phyloP scores from a whole-genome alignment of 2,888 invertebrate species.

The Pseudococcus longispinus region DNA sequence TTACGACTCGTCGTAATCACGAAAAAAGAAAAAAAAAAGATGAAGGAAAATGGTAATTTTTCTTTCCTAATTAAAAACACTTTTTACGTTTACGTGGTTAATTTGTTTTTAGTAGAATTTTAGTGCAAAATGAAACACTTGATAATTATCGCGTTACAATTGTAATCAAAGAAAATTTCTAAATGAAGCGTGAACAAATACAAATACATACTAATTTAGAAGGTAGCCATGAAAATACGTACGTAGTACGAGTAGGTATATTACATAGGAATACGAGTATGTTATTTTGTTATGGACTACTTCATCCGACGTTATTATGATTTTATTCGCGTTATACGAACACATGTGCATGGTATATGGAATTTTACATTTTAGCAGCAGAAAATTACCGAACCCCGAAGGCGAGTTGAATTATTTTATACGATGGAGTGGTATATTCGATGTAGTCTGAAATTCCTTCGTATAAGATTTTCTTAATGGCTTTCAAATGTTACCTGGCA shows the following conservation, averaged over 20 bases:
- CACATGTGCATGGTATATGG: background rate
- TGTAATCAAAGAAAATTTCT: slow-evolving; percentile 13
- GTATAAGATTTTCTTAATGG: background rate
- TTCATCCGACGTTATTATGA: background rate
- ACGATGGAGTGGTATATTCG: background rate
- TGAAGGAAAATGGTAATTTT: background rate
- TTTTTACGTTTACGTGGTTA: background rate
- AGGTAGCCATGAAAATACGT: background rate
- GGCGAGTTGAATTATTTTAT: background rate
- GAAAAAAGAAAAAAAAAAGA: background rate
- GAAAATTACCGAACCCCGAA: background rate
- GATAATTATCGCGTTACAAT: slow-evolving; percentile 21
- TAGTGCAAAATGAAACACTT: background rate
- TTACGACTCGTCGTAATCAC: background rate
- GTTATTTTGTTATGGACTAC: background rate
- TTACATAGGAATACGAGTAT: too few relatives aligned
- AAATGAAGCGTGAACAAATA: slow-evolving; percentile 1
- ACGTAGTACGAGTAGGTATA: background rate
- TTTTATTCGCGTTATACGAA: background rate
- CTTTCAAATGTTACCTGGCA: background rate
- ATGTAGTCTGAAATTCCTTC: background rate
- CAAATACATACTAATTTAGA: background rate
- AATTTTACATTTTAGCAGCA: background rate
- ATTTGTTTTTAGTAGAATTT: background rate
- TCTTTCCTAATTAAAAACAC: background rate